phyloP scores from a whole-genome alignment of 2,113 vertebrate genomes.

The Gopherus evgoodei region DNA sequence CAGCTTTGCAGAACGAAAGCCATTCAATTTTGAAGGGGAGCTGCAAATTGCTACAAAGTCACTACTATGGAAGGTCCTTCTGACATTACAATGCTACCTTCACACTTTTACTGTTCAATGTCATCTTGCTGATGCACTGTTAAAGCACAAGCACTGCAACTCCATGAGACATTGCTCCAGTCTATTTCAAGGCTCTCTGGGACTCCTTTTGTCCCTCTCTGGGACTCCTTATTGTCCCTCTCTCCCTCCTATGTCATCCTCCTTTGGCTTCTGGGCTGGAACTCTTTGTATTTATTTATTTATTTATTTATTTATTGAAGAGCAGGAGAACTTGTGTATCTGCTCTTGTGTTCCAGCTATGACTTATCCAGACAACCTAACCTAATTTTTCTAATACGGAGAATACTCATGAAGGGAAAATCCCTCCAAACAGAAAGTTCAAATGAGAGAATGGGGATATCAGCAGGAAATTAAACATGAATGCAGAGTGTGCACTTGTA shows the following conservation, averaged over 20 bases:
- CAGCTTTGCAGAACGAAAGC: neutral
- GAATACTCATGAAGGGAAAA: neutral
- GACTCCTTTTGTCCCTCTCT: neutral
- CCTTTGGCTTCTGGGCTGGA: neutral
- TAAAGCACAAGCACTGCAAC: too few species aligned
- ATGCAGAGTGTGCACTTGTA: neutral
- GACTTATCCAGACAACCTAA: neutral
- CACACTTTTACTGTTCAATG: neutral
- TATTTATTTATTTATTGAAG: fast-evolving
- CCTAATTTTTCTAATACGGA: neutral
- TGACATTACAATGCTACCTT: neutral
- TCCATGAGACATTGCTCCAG: neutral
- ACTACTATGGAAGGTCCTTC: fast-evolving
- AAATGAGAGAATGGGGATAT: neutral
- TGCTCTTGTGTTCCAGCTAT: neutral
- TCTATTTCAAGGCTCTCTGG: neutral
- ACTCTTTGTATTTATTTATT: fast-evolving
- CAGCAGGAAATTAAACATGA: neutral
- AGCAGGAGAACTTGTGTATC: neutral
- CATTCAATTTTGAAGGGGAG: neutral
- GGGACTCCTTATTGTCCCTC: neutral
- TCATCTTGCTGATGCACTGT: neutral
- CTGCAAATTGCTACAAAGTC: neutral
- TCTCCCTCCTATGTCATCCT: neutral
- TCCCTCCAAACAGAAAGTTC: neutral